Percentiles rank a stretch among this genome's conserved stretches.
phyloP scores from a whole-genome alignment of 1,140 invertebrate species.

The Drosophila ambigua region DNA sequence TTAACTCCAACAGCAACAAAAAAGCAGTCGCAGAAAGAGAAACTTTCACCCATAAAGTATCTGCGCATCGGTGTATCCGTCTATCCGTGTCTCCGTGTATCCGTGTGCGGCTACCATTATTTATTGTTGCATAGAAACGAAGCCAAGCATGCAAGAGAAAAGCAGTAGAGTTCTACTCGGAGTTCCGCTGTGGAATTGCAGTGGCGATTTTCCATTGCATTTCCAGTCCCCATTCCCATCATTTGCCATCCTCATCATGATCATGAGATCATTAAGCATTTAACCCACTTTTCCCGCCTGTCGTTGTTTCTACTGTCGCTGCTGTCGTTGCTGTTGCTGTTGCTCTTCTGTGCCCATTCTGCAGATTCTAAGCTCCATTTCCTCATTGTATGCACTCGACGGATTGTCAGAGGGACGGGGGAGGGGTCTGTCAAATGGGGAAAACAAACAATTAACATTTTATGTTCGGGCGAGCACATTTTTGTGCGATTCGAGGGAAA shows the following conservation, averaged over 20 bases:
- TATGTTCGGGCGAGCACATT: constrained; percentile 41
- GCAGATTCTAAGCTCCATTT: constrained; percentile 54
- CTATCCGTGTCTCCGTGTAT: background rate
- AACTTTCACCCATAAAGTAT: constrained; percentile 47
- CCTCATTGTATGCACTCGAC: constrained; percentile 33
- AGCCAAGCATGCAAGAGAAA: constrained; percentile 1
- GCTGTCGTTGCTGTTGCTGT: constrained; percentile 1
- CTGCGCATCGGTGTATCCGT: constrained; percentile 4
- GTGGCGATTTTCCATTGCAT: constrained; percentile 30
- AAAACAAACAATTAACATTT: constrained; percentile 60
- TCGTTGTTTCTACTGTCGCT: constrained; percentile 2
- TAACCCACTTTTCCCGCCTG: constrained; percentile 43
- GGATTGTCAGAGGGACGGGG: background rate
- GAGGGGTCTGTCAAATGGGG: constrained; percentile 23
- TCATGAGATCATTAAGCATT: constrained; percentile 51
- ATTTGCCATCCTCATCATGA: constrained; percentile 34
- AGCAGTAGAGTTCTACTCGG: constrained; percentile 24
- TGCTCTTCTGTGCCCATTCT: constrained; percentile 23
- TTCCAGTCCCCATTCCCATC: constrained; percentile 11
- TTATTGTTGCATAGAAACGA: constrained; percentile 31
- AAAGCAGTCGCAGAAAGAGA: background rate
- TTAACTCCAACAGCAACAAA: constrained; percentile 18
- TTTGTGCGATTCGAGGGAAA: constrained; percentile 23
- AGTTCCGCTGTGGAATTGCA: constrained; percentile 7
- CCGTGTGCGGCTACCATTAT: constrained; percentile 19